phyloP scores from a whole-genome alignment of 2,888 invertebrate species.

The Nomada hirtipes region DNA sequence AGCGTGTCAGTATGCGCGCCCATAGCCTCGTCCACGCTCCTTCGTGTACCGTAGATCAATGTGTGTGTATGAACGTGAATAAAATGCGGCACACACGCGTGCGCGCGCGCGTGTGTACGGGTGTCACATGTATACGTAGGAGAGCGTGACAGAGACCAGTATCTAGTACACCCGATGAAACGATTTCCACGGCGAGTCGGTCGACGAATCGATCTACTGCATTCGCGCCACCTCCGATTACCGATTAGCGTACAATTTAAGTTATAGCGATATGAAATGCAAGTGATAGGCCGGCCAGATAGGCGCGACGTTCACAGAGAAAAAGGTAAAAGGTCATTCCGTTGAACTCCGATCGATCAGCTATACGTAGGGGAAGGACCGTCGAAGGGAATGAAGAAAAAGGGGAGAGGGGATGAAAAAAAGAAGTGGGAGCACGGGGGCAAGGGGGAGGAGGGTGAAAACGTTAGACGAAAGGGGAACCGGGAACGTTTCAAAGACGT shows the following conservation, averaged over 20 bases:
- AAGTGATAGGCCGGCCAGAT: neutral
- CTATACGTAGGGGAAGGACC: constrained; percentile 20
- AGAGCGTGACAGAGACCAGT: constrained; percentile 31
- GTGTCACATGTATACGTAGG: neutral
- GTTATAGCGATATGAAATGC: constrained; percentile 58
- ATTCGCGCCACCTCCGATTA: constrained; percentile 62
- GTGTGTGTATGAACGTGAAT: neutral
- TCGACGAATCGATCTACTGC: constrained; percentile 69
- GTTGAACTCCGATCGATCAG: constrained; percentile 57
- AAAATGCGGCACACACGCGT: neutral
- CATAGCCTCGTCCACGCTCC: neutral
- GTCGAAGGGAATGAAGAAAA: neutral
- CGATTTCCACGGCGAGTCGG: constrained; percentile 45
- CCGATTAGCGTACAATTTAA: constrained; percentile 58
- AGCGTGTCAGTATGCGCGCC: constrained; percentile 28
- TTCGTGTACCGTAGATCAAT: constrained; percentile 3
- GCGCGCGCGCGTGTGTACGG: neutral
- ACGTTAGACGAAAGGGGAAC: constrained; percentile 17
- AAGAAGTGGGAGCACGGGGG: neutral
- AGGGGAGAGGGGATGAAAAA: neutral
- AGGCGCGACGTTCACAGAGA: constrained; percentile 18
- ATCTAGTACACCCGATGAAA: constrained; percentile 36
- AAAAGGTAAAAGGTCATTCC: constrained; percentile 65
- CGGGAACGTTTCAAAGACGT: constrained; percentile 47
- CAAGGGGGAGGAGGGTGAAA: constrained; percentile 1